These are phyloP conservation scores for Monopterus albus DNA, from an alignment of 2,113 vertebrate species.

Conservation along the genomic window DNA sequence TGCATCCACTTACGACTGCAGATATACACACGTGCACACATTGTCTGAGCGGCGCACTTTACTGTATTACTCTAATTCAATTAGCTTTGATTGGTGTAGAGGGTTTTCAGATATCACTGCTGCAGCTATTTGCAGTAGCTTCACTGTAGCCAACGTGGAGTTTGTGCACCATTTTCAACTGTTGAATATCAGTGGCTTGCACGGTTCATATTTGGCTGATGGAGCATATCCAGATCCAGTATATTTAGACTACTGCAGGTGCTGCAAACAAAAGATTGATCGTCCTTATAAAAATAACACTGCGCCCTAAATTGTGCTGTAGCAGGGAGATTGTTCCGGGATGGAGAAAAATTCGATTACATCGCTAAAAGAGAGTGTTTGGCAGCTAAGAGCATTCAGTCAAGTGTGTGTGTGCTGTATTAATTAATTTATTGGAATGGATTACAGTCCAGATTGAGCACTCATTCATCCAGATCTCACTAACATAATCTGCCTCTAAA, in stretches of 20 bases:
- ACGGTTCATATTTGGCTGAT: constrained; percentile 25
- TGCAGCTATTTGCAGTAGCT: constrained; percentile 1
- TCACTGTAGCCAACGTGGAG: not conserved
- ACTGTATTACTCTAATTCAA: constrained; percentile 49
- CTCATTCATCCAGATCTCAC: constrained; percentile 69
- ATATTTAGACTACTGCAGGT: constrained; percentile 66
- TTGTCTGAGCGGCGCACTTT: constrained; percentile 18
- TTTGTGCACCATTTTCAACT: constrained; percentile 14
- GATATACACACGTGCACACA: not conserved
- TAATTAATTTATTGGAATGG: constrained; percentile 72
- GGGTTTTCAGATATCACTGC: constrained; percentile 17
- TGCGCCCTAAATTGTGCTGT: constrained; percentile 17
- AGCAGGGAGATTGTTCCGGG: constrained; percentile 19
- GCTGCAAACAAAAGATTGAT: constrained; percentile 61
- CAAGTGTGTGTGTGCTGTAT: constrained; percentile 47
- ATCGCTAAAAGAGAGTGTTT: constrained; percentile 1
- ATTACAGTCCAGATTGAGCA: constrained; percentile 70
- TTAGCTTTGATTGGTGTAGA: constrained; percentile 53
- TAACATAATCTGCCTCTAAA: constrained; percentile 76
- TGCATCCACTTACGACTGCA: constrained; percentile 24
- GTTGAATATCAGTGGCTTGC: constrained; percentile 36
- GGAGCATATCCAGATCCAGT: constrained; percentile 36
- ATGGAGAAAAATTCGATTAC: constrained; percentile 28
- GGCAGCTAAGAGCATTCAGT: constrained; percentile 30
- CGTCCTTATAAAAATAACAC: constrained; percentile 56